These are phyloP conservation scores for Formica selysi DNA, from an alignment of 1,140 invertebrate species.

Conservation along the genomic window DNA sequence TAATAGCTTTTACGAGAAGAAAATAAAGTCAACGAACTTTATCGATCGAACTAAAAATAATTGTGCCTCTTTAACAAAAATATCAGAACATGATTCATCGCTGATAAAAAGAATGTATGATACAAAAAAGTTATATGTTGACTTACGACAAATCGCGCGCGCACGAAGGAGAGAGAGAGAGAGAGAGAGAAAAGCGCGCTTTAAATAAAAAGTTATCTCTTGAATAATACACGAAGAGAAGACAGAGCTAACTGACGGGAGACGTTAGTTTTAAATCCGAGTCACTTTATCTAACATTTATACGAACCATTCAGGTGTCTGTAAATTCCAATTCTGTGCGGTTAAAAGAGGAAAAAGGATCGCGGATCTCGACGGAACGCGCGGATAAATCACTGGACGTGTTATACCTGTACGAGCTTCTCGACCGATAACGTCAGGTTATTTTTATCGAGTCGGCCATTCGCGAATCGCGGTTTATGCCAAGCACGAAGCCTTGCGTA, in stretches of 20 bases:
- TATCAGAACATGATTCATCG: background rate
- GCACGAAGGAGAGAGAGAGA: too few relatives aligned
- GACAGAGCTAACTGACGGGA: background rate
- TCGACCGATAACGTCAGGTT: constrained; percentile 42
- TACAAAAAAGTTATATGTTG: background rate
- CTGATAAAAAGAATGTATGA: background rate
- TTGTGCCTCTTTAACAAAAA: background rate
- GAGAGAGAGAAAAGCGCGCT: too few relatives aligned
- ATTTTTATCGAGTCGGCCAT: constrained; percentile 36
- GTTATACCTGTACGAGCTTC: background rate
- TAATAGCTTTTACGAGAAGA: background rate
- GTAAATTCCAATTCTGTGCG: background rate
- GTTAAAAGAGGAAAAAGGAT: background rate
- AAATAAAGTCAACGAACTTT: background rate
- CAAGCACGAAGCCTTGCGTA: constrained; percentile 8
- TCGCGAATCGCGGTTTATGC: constrained; percentile 40
- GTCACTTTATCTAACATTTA: background rate
- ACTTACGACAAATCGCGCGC: background rate
- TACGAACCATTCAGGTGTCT: background rate
- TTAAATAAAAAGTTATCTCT: constrained; percentile 3
- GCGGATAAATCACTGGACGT: constrained; percentile 28
- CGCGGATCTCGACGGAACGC: constrained; percentile 19
- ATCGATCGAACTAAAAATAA: background rate
- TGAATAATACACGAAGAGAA: background rate
- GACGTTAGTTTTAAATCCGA: background rate